Conservation (phyloP, 2,888 invertebrate genomes). For the Euphydryas editha region DNA sequence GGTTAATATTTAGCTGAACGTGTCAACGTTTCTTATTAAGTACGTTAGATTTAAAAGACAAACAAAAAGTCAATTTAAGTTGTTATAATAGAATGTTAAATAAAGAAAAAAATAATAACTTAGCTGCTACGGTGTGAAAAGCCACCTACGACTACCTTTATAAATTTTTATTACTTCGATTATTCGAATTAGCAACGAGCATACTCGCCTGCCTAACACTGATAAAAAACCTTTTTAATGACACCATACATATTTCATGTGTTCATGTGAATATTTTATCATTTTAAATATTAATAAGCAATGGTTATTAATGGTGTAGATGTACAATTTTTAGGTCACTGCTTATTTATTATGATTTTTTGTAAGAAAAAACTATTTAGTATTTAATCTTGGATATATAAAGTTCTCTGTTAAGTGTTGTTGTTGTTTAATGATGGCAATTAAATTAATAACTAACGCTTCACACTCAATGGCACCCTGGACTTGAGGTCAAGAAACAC, state of each 20-base stretch:
- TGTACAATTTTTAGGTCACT: not conserved
- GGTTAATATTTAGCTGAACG: no score
- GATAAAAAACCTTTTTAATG: slow-evolving; percentile 34
- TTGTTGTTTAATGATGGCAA: no score
- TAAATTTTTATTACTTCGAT: slow-evolving; percentile 36
- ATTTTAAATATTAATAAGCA: slow-evolving; percentile 3
- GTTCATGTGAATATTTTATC: slow-evolving; percentile 22
- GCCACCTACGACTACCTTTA: slow-evolving; percentile 14
- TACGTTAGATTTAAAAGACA: not conserved
- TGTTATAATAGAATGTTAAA: not conserved
- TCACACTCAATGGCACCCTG: no score
- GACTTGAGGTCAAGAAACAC: no score
- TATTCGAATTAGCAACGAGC: slow-evolving; percentile 35
- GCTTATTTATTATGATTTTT: no score
- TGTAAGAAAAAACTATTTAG: no score
- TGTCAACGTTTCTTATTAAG: no score
- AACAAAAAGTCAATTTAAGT: not conserved
- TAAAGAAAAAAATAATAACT: not conserved
- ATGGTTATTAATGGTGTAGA: not conserved
- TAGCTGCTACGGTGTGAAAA: slow-evolving; percentile 19
- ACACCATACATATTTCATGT: slow-evolving; percentile 18
- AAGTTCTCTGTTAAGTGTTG: no score
- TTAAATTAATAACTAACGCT: no score
- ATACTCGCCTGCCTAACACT: slow-evolving; percentile 24
- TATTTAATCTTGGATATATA: no score